Conservation (phyloP, 2,797 vertebrate species). For the Alfaro cultratus region DNA sequence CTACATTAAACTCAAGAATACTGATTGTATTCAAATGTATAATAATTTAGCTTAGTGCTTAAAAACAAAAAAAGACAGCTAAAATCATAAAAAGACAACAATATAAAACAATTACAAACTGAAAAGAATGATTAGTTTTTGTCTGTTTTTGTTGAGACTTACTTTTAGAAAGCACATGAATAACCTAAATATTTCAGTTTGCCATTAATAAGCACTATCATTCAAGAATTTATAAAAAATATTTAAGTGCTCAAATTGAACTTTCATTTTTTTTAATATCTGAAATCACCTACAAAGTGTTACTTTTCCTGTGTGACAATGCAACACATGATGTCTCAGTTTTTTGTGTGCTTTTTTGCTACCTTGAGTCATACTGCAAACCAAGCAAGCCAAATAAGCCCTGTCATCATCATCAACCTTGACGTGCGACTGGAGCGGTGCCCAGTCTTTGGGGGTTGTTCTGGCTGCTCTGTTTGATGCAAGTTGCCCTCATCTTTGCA, state of each 20-base stretch:
- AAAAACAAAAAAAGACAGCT: background rate
- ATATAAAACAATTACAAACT: background rate
- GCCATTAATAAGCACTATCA: background rate
- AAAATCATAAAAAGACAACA: background rate
- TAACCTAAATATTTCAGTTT: background rate
- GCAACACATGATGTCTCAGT: background rate
- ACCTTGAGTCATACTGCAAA: slow-evolving; percentile 5
- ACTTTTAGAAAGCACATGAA: background rate
- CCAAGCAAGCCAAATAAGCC: slow-evolving; percentile 1
- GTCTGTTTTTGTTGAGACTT: background rate
- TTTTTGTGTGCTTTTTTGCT: background rate
- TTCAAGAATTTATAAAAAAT: background rate
- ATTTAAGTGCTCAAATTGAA: background rate
- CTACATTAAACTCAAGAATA: too few relatives aligned
- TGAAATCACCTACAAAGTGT: background rate
- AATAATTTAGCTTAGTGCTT: background rate
- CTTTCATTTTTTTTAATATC: background rate
- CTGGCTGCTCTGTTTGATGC: slow-evolving; percentile 7
- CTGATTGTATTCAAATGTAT: too few relatives aligned
- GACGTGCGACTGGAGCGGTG: background rate
- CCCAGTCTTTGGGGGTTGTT: slow-evolving; percentile 8
- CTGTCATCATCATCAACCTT: slow-evolving; percentile 6
- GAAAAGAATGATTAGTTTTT: background rate
- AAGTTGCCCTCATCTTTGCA: slow-evolving; percentile 6
- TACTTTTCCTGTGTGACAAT: background rate